Percentiles rank a stretch among this genome's conserved stretches.
Conservation (phyloP, 1,140 invertebrate species). For the Drosophila pectinifera region DNA sequence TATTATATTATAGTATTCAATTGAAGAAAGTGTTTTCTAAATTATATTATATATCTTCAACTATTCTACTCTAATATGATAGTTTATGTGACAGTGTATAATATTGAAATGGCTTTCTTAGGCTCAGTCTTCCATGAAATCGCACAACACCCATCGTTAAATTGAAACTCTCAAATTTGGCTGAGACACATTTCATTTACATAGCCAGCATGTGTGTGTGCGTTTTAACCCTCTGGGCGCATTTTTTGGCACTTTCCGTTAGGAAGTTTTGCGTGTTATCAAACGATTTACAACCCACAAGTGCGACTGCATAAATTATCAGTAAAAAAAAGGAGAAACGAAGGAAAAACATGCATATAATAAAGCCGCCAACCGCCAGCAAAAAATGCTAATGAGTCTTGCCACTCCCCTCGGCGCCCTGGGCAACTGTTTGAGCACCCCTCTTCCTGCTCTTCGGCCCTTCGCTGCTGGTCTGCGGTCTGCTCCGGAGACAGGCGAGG, state of each 20-base stretch:
- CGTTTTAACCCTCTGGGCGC: slow-evolving; percentile 25
- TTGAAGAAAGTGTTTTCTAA: too few species aligned
- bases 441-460: slow-evolving; percentile 4
- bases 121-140: slow-evolving; percentile 13
- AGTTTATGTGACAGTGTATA: background rate
- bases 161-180: slow-evolving; percentile 33
- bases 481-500: slow-evolving; percentile 43
- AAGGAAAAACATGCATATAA: slow-evolving; percentile 62
- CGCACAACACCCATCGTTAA: slow-evolving; percentile 8
- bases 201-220: slow-evolving; percentile 32
- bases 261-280: slow-evolving; percentile 77
- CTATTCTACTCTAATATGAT: background rate
- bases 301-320: slow-evolving; percentile 82
- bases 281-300: slow-evolving; percentile 80
- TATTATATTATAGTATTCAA: too few species aligned
- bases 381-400: slow-evolving; percentile 79
- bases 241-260: slow-evolving; percentile 77
- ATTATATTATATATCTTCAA: too few species aligned
- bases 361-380: slow-evolving; percentile 66
- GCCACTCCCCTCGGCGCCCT: slow-evolving; percentile 15
- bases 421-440: slow-evolving; percentile 23
- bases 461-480: slow-evolving; percentile 55
- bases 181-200: slow-evolving; percentile 55
- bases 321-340: slow-evolving; percentile 62
- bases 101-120: background rate